These are phyloP conservation scores for Microctonus brassicae DNA, from an alignment of 2,888 invertebrate species.

Conservation along the genomic window DNA sequence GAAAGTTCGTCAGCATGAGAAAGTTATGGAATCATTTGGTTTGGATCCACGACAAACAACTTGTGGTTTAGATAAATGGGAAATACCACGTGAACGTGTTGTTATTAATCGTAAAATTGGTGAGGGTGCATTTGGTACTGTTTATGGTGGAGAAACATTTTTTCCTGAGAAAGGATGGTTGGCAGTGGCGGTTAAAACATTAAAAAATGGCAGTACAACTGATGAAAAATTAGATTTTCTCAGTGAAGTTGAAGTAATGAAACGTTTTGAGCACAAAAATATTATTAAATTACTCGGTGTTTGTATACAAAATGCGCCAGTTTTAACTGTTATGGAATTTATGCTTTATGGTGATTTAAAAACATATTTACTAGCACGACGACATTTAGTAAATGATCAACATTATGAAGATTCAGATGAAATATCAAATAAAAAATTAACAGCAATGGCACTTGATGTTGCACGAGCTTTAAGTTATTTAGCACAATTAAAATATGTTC, in stretches of 20 bases:
- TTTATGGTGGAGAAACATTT: constrained; percentile 90
- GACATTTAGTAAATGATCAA: constrained; percentile 82
- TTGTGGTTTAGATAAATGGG: constrained; percentile 85
- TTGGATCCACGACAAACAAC: constrained; percentile 73
- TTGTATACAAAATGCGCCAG: constrained; percentile 87
- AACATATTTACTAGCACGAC: constrained; percentile 86
- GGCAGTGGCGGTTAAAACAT: constrained; percentile 89
- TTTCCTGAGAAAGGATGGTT: constrained; percentile 81
- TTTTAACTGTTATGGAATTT: constrained; percentile 94
- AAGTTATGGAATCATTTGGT: constrained; percentile 81
- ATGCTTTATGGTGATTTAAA: constrained; percentile 94
- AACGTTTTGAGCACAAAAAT: constrained; percentile 90
- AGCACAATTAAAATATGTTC: constrained; percentile 87
- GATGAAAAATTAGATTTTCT: constrained; percentile 93
- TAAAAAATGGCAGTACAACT: constrained; percentile 84
- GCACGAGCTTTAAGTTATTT: constrained; percentile 88
- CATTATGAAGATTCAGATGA: constrained; percentile 79
- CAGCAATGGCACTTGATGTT: constrained; percentile 89
- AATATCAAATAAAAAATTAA: constrained; percentile 83
- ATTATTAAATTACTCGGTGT: constrained; percentile 88
- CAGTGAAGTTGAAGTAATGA: constrained; percentile 95
- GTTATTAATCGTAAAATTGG: constrained; percentile 89
- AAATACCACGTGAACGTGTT: constrained; percentile 85
- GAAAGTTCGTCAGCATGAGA: constrained; percentile 76
- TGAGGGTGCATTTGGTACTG: constrained; percentile 93